Evolutionary conservation across 2,113 vertebrate genomes (phyloP).

Genomic region (Ia io): DNA sequence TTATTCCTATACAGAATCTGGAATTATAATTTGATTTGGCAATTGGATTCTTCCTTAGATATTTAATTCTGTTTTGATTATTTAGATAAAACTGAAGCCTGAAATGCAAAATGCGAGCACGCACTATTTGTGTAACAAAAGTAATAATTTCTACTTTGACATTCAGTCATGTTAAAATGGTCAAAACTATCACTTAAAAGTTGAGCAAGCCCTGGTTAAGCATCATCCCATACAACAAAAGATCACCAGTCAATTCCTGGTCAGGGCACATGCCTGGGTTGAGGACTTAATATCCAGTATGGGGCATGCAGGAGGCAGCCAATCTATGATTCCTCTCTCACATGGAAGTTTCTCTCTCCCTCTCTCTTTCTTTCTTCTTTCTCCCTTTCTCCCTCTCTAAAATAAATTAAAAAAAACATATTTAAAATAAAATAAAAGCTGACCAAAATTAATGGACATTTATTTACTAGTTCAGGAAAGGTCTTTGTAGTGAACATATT

Average conservation of each 20-base stretch:
- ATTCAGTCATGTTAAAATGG: background rate
- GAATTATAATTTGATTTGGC: slow-evolving; percentile 28
- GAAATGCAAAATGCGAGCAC: background rate
- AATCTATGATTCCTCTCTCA: background rate
- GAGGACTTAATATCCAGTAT: background rate
- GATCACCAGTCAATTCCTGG: background rate
- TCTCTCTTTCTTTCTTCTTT: background rate
- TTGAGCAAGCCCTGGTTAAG: background rate
- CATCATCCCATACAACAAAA: background rate
- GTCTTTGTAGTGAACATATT: background rate
- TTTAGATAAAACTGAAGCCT: slow-evolving; percentile 13
- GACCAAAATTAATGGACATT: background rate
- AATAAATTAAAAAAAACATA: background rate
- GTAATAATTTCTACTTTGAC: background rate
- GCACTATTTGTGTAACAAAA: background rate
- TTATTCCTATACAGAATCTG: slow-evolving; percentile 24
- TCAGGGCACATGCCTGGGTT: background rate
- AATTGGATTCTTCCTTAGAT: slow-evolving; percentile 20
- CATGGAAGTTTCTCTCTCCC: background rate
- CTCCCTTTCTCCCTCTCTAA: too few species aligned
- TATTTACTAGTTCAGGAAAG: slow-evolving; percentile 3
- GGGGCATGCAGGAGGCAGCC: background rate
- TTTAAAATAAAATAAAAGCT: background rate
- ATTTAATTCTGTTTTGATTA: slow-evolving; percentile 23
- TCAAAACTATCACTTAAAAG: background rate